Conservation (phyloP, 2,797 vertebrate genomes). For the Enteromius trimaculatus region DNA sequence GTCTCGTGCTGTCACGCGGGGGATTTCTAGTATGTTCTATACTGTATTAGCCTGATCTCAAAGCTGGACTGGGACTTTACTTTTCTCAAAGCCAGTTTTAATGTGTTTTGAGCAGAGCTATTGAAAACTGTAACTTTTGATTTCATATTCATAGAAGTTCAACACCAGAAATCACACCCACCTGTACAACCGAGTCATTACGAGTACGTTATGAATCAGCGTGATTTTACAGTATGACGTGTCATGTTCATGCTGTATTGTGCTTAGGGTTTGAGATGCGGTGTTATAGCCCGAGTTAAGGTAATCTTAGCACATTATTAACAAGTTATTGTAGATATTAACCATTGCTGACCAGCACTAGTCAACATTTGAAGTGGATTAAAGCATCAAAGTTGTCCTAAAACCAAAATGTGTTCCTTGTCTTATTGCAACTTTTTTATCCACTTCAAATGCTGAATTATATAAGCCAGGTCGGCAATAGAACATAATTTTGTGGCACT, state of each 20-base stretch:
- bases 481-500: not conserved
- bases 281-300: not conserved
- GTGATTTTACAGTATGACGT: not conserved
- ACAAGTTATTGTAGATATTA: not conserved
- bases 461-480: not conserved
- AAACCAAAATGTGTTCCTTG: not conserved
- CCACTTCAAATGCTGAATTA: too few species aligned
- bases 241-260: not conserved
- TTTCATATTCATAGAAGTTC: not conserved
- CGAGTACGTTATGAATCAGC: not conserved
- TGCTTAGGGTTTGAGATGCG: not conserved
- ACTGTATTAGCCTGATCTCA: not conserved
- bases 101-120: not conserved
- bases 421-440: not conserved
- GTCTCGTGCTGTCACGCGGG: not conserved
- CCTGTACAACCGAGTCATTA: not conserved
- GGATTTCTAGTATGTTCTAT: conserved; percentile 3
- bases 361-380: not conserved
- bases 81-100: not conserved
- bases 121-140: conserved; percentile 6
- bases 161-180: not conserved
- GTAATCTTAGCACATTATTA: not conserved
- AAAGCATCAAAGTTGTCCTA: not conserved
- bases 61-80: not conserved
- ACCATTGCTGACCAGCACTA: too few species aligned